Evolutionary conservation across 2,113 vertebrate species (phyloP).

Genomic region (Amia ocellicauda): DNA sequence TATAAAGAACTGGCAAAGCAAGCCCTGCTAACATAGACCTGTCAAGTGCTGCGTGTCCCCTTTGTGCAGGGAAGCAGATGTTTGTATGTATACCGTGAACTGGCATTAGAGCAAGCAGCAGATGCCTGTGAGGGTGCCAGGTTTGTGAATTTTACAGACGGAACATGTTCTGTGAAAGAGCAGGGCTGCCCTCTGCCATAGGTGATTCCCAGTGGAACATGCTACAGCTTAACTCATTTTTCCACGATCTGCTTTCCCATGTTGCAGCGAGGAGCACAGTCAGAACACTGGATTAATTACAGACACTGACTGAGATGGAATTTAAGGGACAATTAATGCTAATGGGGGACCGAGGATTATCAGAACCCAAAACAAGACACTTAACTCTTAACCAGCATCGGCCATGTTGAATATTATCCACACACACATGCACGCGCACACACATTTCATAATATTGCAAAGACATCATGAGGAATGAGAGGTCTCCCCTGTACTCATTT

Average conservation of each 20-base stretch:
- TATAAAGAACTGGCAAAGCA: constrained; percentile 87
- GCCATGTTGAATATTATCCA: too few relatives aligned
- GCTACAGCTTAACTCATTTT: constrained; percentile 75
- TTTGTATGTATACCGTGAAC: constrained; percentile 93
- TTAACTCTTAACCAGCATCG: too few relatives aligned
- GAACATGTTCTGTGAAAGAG: constrained; percentile 85
- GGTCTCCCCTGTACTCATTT: too few relatives aligned
- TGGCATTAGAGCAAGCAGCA: constrained; percentile 91
- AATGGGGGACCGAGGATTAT: constrained; percentile 1
- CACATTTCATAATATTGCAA: too few relatives aligned
- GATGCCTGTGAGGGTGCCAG: constrained; percentile 97
- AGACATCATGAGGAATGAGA: too few relatives aligned
- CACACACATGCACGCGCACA: too few relatives aligned
- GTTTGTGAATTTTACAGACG: constrained; percentile 92
- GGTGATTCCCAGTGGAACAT: constrained; percentile 78
- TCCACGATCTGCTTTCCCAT: constrained; percentile 77
- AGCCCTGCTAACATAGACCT: constrained; percentile 87
- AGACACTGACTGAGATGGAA: constrained; percentile 35
- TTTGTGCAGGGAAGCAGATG: constrained; percentile 95
- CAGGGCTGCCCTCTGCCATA: constrained; percentile 85
- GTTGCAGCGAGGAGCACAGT: constrained; percentile 35
- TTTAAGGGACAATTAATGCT: constrained; percentile 6
- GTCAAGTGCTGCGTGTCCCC: constrained; percentile 84
- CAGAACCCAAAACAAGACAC: too few relatives aligned
- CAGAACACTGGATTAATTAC: constrained; percentile 30